Conservation (phyloP, 2,113 vertebrate genomes). For the Ploceus nigricollis region DNA sequence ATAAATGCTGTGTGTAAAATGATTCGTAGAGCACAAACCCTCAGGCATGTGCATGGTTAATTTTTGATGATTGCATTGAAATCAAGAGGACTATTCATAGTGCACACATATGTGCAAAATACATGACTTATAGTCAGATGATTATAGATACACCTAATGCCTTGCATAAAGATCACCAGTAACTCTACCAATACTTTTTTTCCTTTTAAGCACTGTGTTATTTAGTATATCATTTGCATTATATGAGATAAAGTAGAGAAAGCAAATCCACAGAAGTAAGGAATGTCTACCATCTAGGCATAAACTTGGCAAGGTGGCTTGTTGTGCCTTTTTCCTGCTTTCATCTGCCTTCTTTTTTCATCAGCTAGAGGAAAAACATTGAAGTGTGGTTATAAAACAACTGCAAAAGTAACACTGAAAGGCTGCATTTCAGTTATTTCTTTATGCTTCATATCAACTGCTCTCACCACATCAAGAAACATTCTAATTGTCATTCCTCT, state of each 20-base stretch:
- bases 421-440: neutral
- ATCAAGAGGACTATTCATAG: neutral
- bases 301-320: neutral
- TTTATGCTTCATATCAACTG: neutral
- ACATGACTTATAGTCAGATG: neutral
- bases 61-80: neutral
- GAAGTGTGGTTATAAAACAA: conserved; percentile 9
- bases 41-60: neutral
- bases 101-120: neutral
- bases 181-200: neutral
- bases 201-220: neutral
- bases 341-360: conserved; percentile 12
- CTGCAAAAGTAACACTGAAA: conserved; percentile 31
- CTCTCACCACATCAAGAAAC: neutral
- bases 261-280: neutral
- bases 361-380: neutral
- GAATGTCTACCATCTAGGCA: neutral
- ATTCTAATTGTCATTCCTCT: conserved; percentile 28
- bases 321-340: neutral
- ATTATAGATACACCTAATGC: neutral
- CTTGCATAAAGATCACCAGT: neutral
- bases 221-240: neutral
- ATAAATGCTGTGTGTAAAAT: neutral
- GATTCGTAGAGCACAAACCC: neutral
- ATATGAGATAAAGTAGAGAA: neutral